phyloP scores from a whole-genome alignment of 2,797 vertebrate genomes.

The Hydrolagus colliei region DNA sequence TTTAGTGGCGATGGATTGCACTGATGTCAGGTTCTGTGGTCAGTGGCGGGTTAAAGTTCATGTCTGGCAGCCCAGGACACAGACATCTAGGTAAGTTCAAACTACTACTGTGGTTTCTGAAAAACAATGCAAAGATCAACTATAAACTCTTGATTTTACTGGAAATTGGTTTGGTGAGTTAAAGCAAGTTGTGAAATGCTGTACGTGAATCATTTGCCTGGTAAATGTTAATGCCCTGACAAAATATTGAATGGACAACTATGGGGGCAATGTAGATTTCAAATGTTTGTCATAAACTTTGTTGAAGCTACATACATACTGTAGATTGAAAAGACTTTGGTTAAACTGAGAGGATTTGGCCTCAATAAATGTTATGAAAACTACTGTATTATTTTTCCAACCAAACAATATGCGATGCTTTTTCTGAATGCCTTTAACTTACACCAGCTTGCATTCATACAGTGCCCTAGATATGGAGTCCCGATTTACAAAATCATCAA shows the following conservation, averaged over 20 bases:
- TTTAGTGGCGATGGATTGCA: not conserved
- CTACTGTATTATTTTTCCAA: conserved; percentile 35
- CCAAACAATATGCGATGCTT: conserved; percentile 25
- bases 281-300: not conserved
- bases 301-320: not conserved
- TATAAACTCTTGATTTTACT: not conserved
- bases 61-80: not conserved
- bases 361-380: too few relatives aligned
- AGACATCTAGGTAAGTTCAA: not conserved
- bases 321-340: not conserved
- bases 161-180: not conserved
- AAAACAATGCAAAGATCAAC: not conserved
- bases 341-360: too few relatives aligned
- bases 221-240: not conserved
- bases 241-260: not conserved
- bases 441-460: too few relatives aligned
- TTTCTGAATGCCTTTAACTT: too few relatives aligned
- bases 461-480: too few relatives aligned
- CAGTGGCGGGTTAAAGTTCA: not conserved
- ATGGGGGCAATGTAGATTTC: not conserved
- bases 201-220: too few relatives aligned
- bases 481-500: conserved; percentile 28
- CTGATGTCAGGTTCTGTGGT: not conserved
- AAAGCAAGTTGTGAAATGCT: not conserved
- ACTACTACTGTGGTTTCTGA: not conserved